phyloP scores from a whole-genome alignment of 2,888 invertebrate genomes.

The Oscheius sp. region DNA sequence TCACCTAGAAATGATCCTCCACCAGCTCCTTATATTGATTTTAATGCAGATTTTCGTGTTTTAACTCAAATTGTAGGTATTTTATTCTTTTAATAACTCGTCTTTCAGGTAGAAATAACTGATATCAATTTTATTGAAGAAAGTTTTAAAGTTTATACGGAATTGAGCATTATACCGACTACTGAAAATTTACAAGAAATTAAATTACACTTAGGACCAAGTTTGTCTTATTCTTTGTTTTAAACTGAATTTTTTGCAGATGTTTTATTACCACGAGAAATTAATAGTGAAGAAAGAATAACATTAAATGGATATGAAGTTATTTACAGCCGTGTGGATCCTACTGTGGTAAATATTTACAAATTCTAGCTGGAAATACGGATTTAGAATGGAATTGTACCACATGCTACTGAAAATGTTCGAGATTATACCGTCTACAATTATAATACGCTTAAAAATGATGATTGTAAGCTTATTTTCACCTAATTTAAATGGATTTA shows the following conservation, averaged over 20 bases:
- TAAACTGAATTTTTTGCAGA: constrained; percentile 38
- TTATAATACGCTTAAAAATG: constrained; percentile 38
- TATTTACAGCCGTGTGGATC: constrained; percentile 37
- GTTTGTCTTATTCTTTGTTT: constrained; percentile 28
- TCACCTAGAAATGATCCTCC: constrained; percentile 30
- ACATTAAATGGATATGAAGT: constrained; percentile 56
- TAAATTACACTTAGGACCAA: constrained; percentile 57
- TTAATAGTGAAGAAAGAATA: constrained; percentile 37
- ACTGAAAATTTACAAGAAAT: constrained; percentile 45
- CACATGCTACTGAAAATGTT: constrained; percentile 23
- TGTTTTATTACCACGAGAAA: constrained; percentile 56
- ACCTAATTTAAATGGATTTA: constrained; percentile 5
- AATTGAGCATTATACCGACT: constrained; percentile 59
- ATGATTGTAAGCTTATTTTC: constrained; percentile 38
- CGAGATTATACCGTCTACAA: constrained; percentile 37
- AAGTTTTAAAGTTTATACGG: constrained; percentile 60
- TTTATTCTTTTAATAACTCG: not conserved
- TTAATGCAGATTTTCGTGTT: constrained; percentile 45
- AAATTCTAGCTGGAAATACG: not conserved
- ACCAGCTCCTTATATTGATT: constrained; percentile 45
- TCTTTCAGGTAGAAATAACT: constrained; percentile 44
- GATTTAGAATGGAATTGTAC: constrained; percentile 18
- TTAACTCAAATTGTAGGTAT: constrained; percentile 43
- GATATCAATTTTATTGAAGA: constrained; percentile 39
- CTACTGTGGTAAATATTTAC: not conserved